A percentile compares a stretch with the other conserved stretches of the same genome.
Conservation (phyloP, 2,888 invertebrate species). For the Acronicta psi region DNA sequence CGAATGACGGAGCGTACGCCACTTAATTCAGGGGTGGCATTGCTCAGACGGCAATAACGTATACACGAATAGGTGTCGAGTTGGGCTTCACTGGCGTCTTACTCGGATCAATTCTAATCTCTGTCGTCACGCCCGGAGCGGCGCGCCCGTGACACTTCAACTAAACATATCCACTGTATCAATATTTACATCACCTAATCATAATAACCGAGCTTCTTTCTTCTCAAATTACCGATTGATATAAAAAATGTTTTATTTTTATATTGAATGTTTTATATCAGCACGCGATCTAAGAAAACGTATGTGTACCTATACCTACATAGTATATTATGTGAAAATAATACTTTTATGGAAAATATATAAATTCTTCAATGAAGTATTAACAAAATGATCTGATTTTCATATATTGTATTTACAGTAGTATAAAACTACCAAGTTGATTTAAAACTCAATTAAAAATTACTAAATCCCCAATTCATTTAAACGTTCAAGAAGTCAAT, state of each 20-base stretch:
- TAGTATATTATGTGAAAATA: neutral
- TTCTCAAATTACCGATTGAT: slow-evolving; percentile 51
- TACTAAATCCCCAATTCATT: slow-evolving; percentile 27
- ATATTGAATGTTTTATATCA: no score
- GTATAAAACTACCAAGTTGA: slow-evolving; percentile 3
- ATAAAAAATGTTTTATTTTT: slow-evolving; percentile 12
- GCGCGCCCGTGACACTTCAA: slow-evolving; percentile 58
- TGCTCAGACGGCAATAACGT: slow-evolving; percentile 78
- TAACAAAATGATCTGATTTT: neutral
- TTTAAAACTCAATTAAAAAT: slow-evolving; percentile 9
- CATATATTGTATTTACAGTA: neutral
- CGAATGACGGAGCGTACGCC: slow-evolving; percentile 61
- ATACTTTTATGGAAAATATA: no score
- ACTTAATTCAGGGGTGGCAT: slow-evolving; percentile 77
- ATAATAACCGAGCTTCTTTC: slow-evolving; percentile 60
- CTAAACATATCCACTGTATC: slow-evolving; percentile 62
- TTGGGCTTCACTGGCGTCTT: slow-evolving; percentile 65
- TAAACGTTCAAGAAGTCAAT: slow-evolving; percentile 54
- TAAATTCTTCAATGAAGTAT: no score
- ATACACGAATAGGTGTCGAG: slow-evolving; percentile 75
- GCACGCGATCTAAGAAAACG: no score
- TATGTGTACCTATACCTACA: no score
- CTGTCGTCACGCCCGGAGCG: slow-evolving; percentile 70
- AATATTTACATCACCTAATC: slow-evolving; percentile 64
- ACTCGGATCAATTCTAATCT: slow-evolving; percentile 81